These are phyloP conservation scores for Melanotaenia trifasciata DNA, from an alignment of 2,797 vertebrate genomes.

Conservation along the genomic window DNA sequence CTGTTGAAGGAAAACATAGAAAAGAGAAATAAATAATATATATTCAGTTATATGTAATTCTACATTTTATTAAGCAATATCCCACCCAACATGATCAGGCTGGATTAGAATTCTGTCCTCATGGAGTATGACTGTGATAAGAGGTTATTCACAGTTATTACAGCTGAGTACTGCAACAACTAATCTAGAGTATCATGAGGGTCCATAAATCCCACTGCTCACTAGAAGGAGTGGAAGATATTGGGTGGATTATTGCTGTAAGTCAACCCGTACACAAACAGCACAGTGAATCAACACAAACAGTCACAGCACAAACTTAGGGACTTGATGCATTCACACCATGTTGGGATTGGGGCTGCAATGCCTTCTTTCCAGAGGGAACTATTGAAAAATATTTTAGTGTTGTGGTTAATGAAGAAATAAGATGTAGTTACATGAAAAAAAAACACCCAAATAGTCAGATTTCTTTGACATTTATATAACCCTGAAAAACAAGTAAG, in stretches of 20 bases:
- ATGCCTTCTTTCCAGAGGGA: neutral
- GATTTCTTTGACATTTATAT: neutral
- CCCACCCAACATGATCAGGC: neutral
- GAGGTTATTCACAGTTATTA: neutral
- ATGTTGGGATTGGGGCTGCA: slow-evolving; percentile 4
- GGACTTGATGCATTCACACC: slow-evolving; percentile 55
- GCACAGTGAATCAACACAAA: slow-evolving; percentile 16
- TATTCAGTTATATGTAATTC: neutral
- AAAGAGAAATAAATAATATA: neutral
- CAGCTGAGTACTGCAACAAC: neutral
- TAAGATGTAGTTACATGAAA: neutral
- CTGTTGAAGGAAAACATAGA: neutral
- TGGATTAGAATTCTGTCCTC: slow-evolving; percentile 2
- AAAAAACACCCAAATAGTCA: neutral
- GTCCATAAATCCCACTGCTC: neutral
- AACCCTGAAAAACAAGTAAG: neutral
- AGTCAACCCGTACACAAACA: slow-evolving; percentile 5
- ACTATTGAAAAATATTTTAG: neutral
- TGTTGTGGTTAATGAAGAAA: neutral
- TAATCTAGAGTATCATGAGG: neutral
- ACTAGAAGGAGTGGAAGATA: slow-evolving; percentile 1
- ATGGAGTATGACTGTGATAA: neutral
- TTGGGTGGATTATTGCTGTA: slow-evolving; percentile 1
- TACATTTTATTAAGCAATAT: slow-evolving; percentile 3
- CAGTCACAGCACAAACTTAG: neutral